These are phyloP conservation scores for Diploptera punctata DNA, from an alignment of 2,888 invertebrate genomes.

Conservation along the genomic window DNA sequence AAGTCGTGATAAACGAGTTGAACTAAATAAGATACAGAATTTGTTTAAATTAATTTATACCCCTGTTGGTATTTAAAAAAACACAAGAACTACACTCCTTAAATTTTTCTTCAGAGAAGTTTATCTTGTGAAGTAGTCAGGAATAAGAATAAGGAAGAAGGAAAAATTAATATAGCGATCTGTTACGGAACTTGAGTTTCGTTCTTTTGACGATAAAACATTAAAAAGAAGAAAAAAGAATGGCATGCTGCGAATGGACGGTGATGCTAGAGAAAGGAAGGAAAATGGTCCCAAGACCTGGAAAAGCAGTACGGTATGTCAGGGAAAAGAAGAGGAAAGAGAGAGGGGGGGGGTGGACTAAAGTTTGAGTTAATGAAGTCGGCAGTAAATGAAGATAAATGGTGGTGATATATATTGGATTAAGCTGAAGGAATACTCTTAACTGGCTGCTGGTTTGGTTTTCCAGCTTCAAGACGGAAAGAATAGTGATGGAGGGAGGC, in stretches of 20 bases:
- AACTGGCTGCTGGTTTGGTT: constrained; percentile 11
- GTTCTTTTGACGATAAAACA: neutral
- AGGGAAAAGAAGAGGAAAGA: neutral
- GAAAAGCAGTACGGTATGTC: constrained; percentile 28
- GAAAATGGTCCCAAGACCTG: constrained; percentile 5
- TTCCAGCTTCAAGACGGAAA: constrained; percentile 12
- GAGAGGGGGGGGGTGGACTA: neutral
- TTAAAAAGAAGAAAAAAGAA: constrained; percentile 6
- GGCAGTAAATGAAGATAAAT: constrained; percentile 60
- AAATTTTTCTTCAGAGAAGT: neutral
- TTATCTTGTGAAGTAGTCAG: neutral
- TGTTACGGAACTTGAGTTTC: constrained; percentile 23
- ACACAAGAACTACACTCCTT: neutral
- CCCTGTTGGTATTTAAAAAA: neutral
- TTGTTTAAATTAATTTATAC: neutral
- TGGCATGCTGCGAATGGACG: neutral
- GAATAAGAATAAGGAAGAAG: neutral
- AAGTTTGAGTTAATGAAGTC: constrained; percentile 56
- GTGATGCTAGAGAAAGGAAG: neutral
- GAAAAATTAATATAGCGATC: constrained; percentile 29
- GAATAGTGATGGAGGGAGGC: neutral
- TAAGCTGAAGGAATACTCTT: constrained; percentile 52
- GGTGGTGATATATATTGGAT: constrained; percentile 59
- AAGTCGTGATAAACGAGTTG: constrained; percentile 11
- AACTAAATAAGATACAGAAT: neutral